Evolutionary conservation across 2,888 invertebrate genomes (phyloP).

Genomic region (Drosophila kokeensis): DNA sequence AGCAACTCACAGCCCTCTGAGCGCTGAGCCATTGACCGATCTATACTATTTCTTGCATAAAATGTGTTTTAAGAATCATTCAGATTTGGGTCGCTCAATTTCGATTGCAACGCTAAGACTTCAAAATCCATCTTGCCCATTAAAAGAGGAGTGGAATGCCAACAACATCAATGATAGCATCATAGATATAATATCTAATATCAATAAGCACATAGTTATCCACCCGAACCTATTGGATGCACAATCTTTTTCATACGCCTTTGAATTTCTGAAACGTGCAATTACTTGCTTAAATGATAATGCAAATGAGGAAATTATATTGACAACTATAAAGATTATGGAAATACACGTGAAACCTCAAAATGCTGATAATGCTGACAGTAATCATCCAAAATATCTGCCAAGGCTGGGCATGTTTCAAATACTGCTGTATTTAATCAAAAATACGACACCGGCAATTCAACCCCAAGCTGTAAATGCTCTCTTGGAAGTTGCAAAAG

Average conservation of each 20-base stretch:
- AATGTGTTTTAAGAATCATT: constrained; percentile 86
- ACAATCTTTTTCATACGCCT: constrained; percentile 93
- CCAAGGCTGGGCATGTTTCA: constrained; percentile 93
- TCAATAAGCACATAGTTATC: constrained; percentile 85
- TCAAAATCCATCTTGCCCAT: constrained; percentile 91
- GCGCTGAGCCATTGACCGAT: constrained; percentile 89
- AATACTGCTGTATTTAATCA: constrained; percentile 91
- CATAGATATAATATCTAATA: constrained; percentile 87
- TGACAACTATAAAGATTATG: constrained; percentile 88
- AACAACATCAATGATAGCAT: constrained; percentile 88
- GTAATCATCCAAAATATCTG: constrained; percentile 90
- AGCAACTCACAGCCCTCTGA: constrained; percentile 90
- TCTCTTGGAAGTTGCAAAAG: constrained; percentile 91
- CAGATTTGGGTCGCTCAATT: constrained; percentile 87
- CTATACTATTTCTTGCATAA: constrained; percentile 88
- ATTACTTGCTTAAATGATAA: constrained; percentile 85
- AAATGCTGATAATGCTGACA: constrained; percentile 84
- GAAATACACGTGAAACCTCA: constrained; percentile 90
- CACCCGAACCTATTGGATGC: constrained; percentile 84
- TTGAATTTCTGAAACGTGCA: constrained; percentile 90
- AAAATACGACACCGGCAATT: constrained; percentile 90
- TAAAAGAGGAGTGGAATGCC: constrained; percentile 91
- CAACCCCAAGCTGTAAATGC: constrained; percentile 92
- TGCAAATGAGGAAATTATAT: constrained; percentile 87
- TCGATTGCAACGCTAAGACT: constrained; percentile 91